phyloP scores from a whole-genome alignment of 1,140 invertebrate genomes.

The Drosophila paulistorum region DNA sequence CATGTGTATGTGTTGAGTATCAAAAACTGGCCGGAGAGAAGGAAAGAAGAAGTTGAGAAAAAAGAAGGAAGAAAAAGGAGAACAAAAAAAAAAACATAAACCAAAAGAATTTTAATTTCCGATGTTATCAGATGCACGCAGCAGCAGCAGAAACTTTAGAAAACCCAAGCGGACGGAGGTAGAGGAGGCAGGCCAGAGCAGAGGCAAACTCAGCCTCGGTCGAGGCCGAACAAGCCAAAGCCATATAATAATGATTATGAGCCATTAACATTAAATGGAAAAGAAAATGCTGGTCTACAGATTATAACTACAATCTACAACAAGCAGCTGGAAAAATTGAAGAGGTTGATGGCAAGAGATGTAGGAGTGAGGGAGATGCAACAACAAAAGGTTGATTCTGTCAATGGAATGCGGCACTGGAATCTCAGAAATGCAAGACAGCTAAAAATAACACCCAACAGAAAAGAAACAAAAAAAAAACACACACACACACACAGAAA shows the following conservation, averaged over 20 bases:
- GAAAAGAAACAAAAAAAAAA: background rate
- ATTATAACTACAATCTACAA: conserved; percentile 61
- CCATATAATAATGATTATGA: conserved; percentile 82
- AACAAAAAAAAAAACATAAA: conserved; percentile 67
- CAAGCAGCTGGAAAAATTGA: conserved; percentile 14
- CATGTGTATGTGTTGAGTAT: conserved; percentile 31
- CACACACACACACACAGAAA: too few species aligned
- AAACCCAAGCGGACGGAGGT: conserved; percentile 28
- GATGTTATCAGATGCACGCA: conserved; percentile 82
- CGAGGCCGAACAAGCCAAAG: conserved; percentile 69
- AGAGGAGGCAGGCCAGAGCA: conserved; percentile 2
- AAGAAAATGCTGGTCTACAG: conserved; percentile 81
- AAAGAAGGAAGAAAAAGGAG: conserved; percentile 21
- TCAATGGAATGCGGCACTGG: conserved; percentile 63
- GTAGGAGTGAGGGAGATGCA: conserved; percentile 2
- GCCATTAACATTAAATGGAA: conserved; percentile 82
- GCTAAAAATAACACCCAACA: conserved; percentile 73
- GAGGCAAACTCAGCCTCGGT: conserved; percentile 35
- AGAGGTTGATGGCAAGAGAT: conserved; percentile 19
- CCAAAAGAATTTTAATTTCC: conserved; percentile 82
- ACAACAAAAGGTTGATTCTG: conserved; percentile 28
- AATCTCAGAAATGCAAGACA: conserved; percentile 68
- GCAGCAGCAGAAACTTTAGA: conserved; percentile 39
- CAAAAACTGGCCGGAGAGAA: conserved; percentile 36
- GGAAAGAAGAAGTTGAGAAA: conserved; percentile 13